phyloP scores from a whole-genome alignment of 2,888 invertebrate genomes.

The Leucoma salicis region DNA sequence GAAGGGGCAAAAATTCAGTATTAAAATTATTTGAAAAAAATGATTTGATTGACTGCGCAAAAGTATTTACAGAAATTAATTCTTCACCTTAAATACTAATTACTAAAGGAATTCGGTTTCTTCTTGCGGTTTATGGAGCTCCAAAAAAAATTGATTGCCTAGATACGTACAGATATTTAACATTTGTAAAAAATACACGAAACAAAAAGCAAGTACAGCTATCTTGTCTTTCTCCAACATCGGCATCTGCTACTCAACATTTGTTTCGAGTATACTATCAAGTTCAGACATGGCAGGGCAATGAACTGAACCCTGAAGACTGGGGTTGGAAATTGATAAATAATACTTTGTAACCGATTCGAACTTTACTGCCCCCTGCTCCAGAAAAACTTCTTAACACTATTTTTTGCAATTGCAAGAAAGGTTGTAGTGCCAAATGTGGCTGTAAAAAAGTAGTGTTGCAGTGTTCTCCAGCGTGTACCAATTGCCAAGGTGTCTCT shows the following conservation, averaged over 20 bases:
- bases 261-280: conserved; percentile 4
- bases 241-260: conserved; percentile 13
- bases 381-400: conserved; percentile 28
- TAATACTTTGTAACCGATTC: conserved; percentile 20
- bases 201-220: conserved; percentile 20
- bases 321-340: conserved; percentile 38
- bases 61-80: conserved; percentile 14
- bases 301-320: conserved; percentile 12
- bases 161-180: conserved; percentile 5
- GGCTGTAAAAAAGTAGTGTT: conserved; percentile 35
- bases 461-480: conserved; percentile 32
- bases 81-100: conserved; percentile 10
- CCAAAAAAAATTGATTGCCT: conserved; percentile 6
- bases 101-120: conserved; percentile 10
- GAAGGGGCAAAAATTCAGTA: conserved; percentile 10
- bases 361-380: conserved; percentile 23
- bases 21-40: conserved; percentile 12
- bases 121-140: conserved; percentile 13
- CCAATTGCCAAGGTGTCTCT: conserved; percentile 23
- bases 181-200: conserved; percentile 15
- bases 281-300: conserved; percentile 23
- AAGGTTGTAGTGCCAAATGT: conserved; percentile 31
- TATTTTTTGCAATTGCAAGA: conserved; percentile 16
- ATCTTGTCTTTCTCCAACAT: conserved; percentile 1
- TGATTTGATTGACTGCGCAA: conserved; percentile 13